Evolutionary conservation across 92 coral and sea anemone species (phyloP).

Genomic region (Parazoanthus darwini): DNA sequence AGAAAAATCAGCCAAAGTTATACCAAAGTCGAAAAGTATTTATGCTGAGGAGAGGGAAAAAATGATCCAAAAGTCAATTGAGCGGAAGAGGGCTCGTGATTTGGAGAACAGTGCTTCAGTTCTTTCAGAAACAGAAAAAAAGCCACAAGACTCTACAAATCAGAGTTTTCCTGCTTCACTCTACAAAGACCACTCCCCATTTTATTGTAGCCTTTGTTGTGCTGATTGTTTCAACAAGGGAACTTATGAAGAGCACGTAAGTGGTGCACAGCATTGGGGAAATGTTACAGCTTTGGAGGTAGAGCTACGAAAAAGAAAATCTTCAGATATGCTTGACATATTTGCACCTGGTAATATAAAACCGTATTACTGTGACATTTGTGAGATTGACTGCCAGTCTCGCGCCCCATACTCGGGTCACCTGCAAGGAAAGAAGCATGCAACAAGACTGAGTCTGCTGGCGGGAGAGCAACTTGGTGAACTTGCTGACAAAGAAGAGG

Average conservation of each 20-base stretch:
- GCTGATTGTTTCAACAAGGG: slow-evolving; percentile 39
- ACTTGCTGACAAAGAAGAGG: slow-evolving; percentile 28
- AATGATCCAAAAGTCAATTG: slow-evolving; percentile 38
- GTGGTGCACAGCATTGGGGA: slow-evolving; percentile 36
- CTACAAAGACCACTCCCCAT: slow-evolving; percentile 41
- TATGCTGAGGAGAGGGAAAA: slow-evolving; percentile 16
- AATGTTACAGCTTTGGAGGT: slow-evolving; percentile 38
- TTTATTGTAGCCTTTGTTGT: slow-evolving; percentile 49
- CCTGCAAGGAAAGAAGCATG: slow-evolving; percentile 48
- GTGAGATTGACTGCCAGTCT: slow-evolving; percentile 51
- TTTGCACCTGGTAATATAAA: slow-evolving; percentile 30
- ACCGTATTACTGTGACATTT: slow-evolving; percentile 57
- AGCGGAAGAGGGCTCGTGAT: slow-evolving; percentile 34
- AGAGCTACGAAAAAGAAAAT: slow-evolving; percentile 22
- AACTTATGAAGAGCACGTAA: slow-evolving; percentile 28
- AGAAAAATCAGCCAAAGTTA: slow-evolving; percentile 19
- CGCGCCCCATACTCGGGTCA: slow-evolving; percentile 40
- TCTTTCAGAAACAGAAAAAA: slow-evolving; percentile 35
- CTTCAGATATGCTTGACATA: slow-evolving; percentile 34
- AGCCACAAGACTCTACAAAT: slow-evolving; percentile 24
- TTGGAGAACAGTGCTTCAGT: background rate
- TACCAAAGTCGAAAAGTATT: background rate
- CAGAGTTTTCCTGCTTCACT: background rate
- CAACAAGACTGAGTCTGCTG: background rate
- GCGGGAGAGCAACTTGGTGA: slow-evolving; percentile 52